These are phyloP conservation scores for Mustela nigripes DNA, from an alignment of 2,113 vertebrate species.

Conservation along the genomic window DNA sequence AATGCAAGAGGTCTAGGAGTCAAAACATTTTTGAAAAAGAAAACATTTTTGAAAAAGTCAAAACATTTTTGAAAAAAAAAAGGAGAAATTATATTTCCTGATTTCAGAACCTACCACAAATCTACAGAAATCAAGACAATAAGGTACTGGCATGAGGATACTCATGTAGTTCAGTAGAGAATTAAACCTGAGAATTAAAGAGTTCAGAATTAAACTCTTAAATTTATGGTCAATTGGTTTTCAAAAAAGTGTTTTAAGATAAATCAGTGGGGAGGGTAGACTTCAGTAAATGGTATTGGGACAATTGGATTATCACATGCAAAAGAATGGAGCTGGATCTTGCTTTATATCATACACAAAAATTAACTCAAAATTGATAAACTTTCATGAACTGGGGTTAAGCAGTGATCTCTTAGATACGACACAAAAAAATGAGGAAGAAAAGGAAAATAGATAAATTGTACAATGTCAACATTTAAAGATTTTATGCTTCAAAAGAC, in stretches of 20 bases:
- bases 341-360: background rate
- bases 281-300: background rate
- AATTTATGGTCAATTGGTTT: background rate
- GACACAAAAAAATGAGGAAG: background rate
- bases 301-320: background rate
- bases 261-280: background rate
- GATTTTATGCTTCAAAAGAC: background rate
- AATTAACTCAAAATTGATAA: background rate
- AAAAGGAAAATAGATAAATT: background rate
- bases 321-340: background rate
- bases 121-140: background rate
- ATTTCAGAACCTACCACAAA: background rate
- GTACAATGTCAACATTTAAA: background rate
- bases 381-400: background rate
- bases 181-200: too few relatives aligned
- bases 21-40: background rate
- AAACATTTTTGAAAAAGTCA: background rate
- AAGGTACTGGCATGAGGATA: background rate
- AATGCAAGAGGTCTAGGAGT: background rate
- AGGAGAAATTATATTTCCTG: background rate
- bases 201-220: background rate
- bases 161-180: background rate
- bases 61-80: background rate
- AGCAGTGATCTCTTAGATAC: background rate
- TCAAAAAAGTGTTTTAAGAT: background rate